A percentile compares a stretch with the other conserved stretches of the same genome.
Conservation (phyloP, 1,140 invertebrate genomes). For the Drosophila repletoides region DNA sequence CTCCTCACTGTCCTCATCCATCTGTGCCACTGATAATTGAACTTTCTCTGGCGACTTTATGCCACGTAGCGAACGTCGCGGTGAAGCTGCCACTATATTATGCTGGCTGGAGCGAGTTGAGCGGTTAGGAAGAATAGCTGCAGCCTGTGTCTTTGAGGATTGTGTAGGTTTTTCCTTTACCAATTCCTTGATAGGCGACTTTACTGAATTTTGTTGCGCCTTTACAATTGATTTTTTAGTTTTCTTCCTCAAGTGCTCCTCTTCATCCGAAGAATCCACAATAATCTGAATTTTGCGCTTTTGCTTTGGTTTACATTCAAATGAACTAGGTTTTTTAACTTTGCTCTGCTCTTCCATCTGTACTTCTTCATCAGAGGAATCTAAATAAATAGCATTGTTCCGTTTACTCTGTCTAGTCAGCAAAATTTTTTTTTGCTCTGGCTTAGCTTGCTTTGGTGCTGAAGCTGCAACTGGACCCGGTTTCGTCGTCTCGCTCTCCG, state of each 20-base stretch:
- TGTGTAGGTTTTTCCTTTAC: neutral
- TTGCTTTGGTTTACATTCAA: neutral
- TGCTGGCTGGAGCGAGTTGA: conserved; percentile 11
- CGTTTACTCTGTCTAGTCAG: conserved; percentile 1
- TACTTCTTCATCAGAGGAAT: conserved; percentile 54
- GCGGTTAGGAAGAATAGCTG: neutral
- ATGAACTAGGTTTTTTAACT: conserved; percentile 3
- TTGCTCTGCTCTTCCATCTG: neutral
- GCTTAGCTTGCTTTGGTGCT: neutral
- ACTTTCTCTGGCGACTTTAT: neutral
- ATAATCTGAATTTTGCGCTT: neutral
- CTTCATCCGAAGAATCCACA: conserved; percentile 37
- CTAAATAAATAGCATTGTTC: conserved; percentile 16
- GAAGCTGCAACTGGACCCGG: neutral
- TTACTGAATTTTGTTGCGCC: neutral
- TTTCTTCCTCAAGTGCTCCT: conserved; percentile 3
- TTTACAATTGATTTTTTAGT: neutral
- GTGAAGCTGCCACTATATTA: neutral
- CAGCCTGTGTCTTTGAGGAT: neutral
- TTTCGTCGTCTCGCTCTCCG: neutral
- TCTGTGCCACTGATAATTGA: neutral
- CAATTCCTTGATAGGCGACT: neutral
- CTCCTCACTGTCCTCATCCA: conserved; percentile 12
- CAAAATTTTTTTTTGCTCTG: neutral
- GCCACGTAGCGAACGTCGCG: conserved; percentile 11